Evolutionary conservation across 2,888 invertebrate species (phyloP), one percentile per base, ranked within the genome.

Genomic region (Deroplatys truncata): DNA sequence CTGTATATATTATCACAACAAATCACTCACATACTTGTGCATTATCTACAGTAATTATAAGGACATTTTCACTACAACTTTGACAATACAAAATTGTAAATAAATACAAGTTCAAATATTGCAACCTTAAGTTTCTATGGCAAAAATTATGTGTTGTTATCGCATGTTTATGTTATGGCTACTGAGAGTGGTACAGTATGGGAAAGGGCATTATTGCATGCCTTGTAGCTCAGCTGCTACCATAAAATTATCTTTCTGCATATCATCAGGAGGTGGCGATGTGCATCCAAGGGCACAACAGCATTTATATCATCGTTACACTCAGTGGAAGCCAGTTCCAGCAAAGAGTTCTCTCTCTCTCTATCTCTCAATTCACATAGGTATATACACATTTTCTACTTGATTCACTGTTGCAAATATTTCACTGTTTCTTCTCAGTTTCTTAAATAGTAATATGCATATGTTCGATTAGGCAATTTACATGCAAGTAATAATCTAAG

Each of bases 1-100:
- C 90, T 90, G 90, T 90, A 90, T 91, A 90, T 91, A 91, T 91
- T 91, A 91, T 91, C 91, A 91, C 91, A 91, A 91, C 90, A 91
- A 91, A 90, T 91, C 91, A 90, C 90, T 91, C 90, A 91, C 90
- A 91, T 91, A 89, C 90, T 90, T 90, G 90, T 90, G 90, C 88
- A 90, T 84, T 86, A 90, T 85, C 90, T 90, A 90, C 90, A 90
- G 82, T 86, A 89, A 49, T 88, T 72, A 89, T 87, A 88, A 87
- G 90, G 89, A 89, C 83, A 89, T 87, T 88, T 84, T 89, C 88
- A 88, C 91, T 90, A 91, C 88, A 88, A 90, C 86, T 89, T 89
- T 89, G 89, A 90, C 90, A 89, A 90, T 91, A 90, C 91, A 91
- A 91, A 91, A 91, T 89, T 90, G 91, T 91, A 91, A 91, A 91